Percentiles rank a stretch among this genome's conserved stretches.
Evolutionary conservation across 2,888 invertebrate genomes (phyloP).

Genomic region (Drosophila sordidula): DNA sequence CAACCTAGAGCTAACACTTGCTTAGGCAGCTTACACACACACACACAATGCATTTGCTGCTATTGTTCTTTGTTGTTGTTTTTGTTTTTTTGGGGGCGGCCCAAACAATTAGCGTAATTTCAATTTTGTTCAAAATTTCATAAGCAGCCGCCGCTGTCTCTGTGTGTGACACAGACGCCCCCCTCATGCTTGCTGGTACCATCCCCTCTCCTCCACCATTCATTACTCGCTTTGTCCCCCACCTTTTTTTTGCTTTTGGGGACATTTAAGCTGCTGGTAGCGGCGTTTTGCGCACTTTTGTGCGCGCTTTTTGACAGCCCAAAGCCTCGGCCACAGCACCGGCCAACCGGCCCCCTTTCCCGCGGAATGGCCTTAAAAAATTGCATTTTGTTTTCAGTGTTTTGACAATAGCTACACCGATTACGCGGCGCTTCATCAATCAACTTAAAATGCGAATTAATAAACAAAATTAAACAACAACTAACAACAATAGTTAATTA

Average conservation of each 20-base stretch:
- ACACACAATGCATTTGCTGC: slow-evolving; percentile 11
- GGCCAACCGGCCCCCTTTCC: background rate
- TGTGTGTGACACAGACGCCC: slow-evolving; percentile 19
- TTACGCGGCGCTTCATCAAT: slow-evolving; percentile 45
- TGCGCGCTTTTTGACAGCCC: slow-evolving; percentile 66
- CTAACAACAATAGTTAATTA: background rate
- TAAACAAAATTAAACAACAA: slow-evolving; percentile 17
- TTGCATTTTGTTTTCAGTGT: slow-evolving; percentile 3
- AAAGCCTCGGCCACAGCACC: slow-evolving; percentile 2
- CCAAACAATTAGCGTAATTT: slow-evolving; percentile 84
- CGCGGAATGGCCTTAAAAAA: background rate
- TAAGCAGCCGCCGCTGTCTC: slow-evolving; percentile 65
- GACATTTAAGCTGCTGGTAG: slow-evolving; percentile 34
- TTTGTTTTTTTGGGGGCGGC: slow-evolving; percentile 29
- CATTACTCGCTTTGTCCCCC: background rate
- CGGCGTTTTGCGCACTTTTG: slow-evolving; percentile 55
- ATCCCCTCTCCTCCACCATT: background rate
- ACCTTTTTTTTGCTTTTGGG: slow-evolving; percentile 12
- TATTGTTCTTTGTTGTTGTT: slow-evolving; percentile 13
- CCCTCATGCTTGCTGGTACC: background rate
- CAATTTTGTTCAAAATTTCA: slow-evolving; percentile 84
- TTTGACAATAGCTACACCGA: slow-evolving; percentile 24
- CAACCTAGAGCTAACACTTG: slow-evolving; percentile 22
- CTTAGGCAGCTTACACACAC: slow-evolving; percentile 28
- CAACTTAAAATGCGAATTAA: slow-evolving; percentile 41